Evolutionary conservation across 2,797 vertebrate genomes (phyloP).

Genomic region (Catostomus latipinnis): DNA sequence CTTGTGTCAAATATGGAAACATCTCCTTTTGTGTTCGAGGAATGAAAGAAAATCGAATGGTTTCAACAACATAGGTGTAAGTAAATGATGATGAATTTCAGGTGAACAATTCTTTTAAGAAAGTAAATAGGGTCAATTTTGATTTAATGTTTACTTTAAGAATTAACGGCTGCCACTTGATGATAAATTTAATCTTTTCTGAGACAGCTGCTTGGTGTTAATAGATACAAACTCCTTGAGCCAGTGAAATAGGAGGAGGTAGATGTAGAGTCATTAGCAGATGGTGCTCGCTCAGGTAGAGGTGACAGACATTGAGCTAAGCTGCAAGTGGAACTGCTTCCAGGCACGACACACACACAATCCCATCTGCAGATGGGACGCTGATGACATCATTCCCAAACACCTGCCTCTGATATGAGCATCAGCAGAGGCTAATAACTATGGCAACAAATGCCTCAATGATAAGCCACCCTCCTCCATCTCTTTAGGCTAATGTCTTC

Average conservation of each 20-base stretch:
- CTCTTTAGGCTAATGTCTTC: conserved; percentile 31
- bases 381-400: conserved; percentile 48
- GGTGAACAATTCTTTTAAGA: too few relatives aligned
- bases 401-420: conserved; percentile 50
- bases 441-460: conserved; percentile 29
- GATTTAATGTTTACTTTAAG: neutral
- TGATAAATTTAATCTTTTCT: conserved; percentile 15
- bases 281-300: conserved; percentile 31
- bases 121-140: neutral
- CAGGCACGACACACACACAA: conserved; percentile 18
- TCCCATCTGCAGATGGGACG: conserved; percentile 25
- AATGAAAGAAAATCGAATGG: too few relatives aligned
- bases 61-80: too few relatives aligned
- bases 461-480: conserved; percentile 22
- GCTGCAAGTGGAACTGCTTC: conserved; percentile 26
- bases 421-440: conserved; percentile 37
- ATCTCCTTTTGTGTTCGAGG: too few relatives aligned
- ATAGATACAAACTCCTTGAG: neutral
- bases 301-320: conserved; percentile 5
- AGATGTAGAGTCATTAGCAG: conserved; percentile 8
- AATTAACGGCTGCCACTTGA: neutral
- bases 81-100: too few relatives aligned
- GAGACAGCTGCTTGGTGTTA: neutral
- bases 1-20: too few relatives aligned
- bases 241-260: conserved; percentile 13